Evolutionary conservation across 2,113 vertebrate species (phyloP), one percentile per base, ranked within the genome.

Genomic region (Trichechus manatus): DNA sequence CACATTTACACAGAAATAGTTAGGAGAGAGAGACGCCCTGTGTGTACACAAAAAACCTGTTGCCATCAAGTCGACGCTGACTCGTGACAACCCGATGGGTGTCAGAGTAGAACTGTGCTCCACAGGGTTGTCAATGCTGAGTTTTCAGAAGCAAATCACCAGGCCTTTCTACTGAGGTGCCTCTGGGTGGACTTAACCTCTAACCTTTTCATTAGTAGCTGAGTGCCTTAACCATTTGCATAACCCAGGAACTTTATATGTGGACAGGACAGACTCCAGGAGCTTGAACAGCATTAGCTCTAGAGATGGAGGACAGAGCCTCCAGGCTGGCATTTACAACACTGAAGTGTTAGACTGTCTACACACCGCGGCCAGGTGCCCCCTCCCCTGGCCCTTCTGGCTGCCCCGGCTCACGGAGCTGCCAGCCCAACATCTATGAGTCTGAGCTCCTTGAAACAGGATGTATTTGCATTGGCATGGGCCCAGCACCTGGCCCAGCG

Each of bases 381-480:
- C 27, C 13, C 63, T 5, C 13, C 53, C 53, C 53, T 13, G 20
- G 79, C n/a, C n/a, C 14, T 68, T 31, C 36, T 39, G 39, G 84
- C 70, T 80, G 87, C 64, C 13, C 22, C 17, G 59, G 20, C 68
- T 29, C 22, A 64, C 29, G 42, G 81, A 80, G 77, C 84, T 3
- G 25, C 77, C 66, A 59, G 25, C 64, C 42, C 77, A 50, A 1
- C 8, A 20, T 85, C 61, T 92, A 33, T 66, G 42, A 1, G 22
- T 64, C 42, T 31, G 8, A 3, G 36, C 78, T 93, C 87, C 86
- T 91, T 89, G 78, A 83, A 86, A 94, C n/a, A 74, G 25, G 53
- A 14, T 19, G 14, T 82, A 19, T 91, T 85, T 96, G 68, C 53
- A 13, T 94, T 84, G 82, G 81, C 29, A 15, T 94, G 80, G 94